Evolutionary conservation across 2,113 vertebrate genomes (phyloP).

Genomic region (Stigmatopora nigra): DNA sequence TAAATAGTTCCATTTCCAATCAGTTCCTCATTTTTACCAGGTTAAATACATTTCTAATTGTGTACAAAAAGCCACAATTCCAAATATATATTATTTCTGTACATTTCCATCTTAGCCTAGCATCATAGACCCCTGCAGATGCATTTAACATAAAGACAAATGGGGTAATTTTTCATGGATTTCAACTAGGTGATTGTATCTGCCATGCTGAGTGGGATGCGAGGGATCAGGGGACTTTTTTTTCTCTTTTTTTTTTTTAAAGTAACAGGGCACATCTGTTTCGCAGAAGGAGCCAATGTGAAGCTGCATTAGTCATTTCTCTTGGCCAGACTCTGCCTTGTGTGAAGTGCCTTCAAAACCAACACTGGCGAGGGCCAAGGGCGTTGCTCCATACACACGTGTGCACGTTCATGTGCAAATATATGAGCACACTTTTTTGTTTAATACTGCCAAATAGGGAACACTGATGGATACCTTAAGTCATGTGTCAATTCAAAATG

Average conservation of each 20-base stretch:
- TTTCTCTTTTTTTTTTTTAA: slow-evolving; percentile 28
- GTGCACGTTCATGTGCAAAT: slow-evolving; percentile 31
- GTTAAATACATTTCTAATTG: background rate
- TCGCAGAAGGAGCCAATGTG: slow-evolving; percentile 59
- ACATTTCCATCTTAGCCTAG: background rate
- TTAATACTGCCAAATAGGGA: background rate
- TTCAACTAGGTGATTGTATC: slow-evolving; percentile 9
- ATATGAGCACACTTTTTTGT: background rate
- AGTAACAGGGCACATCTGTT: slow-evolving; percentile 66
- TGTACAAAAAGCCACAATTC: slow-evolving; percentile 1
- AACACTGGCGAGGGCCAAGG: slow-evolving; percentile 57
- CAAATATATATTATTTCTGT: background rate
- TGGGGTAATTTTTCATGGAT: background rate
- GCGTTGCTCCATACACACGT: slow-evolving; percentile 59
- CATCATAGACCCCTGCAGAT: slow-evolving; percentile 1
- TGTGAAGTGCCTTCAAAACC: slow-evolving; percentile 67
- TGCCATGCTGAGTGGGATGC: slow-evolving; percentile 13
- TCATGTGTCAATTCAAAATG: slow-evolving; percentile 4
- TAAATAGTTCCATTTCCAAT: too few relatives aligned
- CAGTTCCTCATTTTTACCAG: background rate
- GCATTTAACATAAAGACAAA: background rate
- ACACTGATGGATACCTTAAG: background rate
- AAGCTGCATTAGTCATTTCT: slow-evolving; percentile 65
- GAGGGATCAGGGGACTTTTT: slow-evolving; percentile 44
- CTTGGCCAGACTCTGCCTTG: slow-evolving; percentile 61